Evolutionary conservation across 2,797 vertebrate species (phyloP), one percentile per base, ranked within the genome.

Genomic region (Chromis chromis): DNA sequence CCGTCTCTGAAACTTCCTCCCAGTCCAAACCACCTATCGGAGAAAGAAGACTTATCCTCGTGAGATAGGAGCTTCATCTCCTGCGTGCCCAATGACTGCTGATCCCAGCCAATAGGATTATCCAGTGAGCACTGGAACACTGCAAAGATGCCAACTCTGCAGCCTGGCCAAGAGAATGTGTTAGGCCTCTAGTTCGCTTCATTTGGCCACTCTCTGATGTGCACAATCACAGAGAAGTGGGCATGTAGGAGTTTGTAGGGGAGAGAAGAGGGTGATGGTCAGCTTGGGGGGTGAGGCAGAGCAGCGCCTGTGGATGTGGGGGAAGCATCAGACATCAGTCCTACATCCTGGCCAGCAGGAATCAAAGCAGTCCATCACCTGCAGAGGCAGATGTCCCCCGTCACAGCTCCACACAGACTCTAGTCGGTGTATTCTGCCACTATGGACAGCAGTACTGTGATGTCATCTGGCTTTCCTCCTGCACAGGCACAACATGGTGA

Each of bases 371-470:
- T 90, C 80, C 74, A 39, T 83, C 63, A 61, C 65, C 79, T 80
- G 79, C 78, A 82, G 74, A 39, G 62, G 81, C 85, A 86, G 75
- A 89, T 68, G 36, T 60, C 9, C 64, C 67, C 75, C 40, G 48
- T 31, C 78, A 56, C 22, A 59, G 6, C 71, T 79, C 36, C 74
- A 50, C 59, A 50, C 22, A 28, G 65, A 84, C 42, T 55, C 95
- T 96, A 99, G 95, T 99, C 97, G 24, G 98, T 98, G 82, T 99
- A 99, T 93, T 99, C 98, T 0, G 98, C 97, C 78, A 99, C 98
- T 52, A 99, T 99, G 8, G 98, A 99, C 65, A 99, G 95, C 53
- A 99, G 95, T 90, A 99, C 98, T 9, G 98, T 99, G 94, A 99
- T 99, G 94, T 99, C 98, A 48, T 99, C 98, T 80, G 98, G 98